A percentile compares a stretch with the other conserved stretches of the same genome.
These are phyloP conservation scores for Actinia tenebrosa DNA, from an alignment of 64 coral and sea anemone species.

Conservation along the genomic window DNA sequence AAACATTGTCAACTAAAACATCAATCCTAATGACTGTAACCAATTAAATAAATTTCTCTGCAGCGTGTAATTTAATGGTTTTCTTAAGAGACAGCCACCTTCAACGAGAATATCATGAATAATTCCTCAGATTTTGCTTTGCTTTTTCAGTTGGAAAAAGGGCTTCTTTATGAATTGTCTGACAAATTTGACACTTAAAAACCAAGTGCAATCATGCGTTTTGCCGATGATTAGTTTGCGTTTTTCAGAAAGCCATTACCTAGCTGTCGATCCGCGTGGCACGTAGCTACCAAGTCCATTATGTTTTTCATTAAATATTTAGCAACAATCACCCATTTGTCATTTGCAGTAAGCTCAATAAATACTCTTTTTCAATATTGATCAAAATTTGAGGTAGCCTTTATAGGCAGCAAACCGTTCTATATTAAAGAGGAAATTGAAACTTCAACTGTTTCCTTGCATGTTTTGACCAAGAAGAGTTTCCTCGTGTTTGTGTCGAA, in stretches of 20 bases:
- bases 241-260: not conserved
- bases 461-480: not conserved
- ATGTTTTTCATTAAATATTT: not conserved
- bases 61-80: not conserved
- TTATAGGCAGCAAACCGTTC: not conserved
- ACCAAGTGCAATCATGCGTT: not conserved
- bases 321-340: not conserved
- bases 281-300: not conserved
- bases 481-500: not conserved
- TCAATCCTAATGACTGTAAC: not conserved
- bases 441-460: not conserved
- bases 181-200: not conserved
- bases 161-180: not conserved
- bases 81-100: not conserved
- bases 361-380: not conserved
- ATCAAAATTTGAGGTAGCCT: not conserved
- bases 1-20: not conserved
- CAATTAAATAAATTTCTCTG: not conserved
- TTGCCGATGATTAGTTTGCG: not conserved
- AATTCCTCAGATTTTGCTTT: too few species aligned
- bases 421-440: not conserved
- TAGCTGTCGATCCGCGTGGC: not conserved
- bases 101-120: too few species aligned
- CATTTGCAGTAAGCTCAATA: not conserved
- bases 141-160: too few species aligned